phyloP scores from a whole-genome alignment of 1,140 invertebrate genomes.

The Nebria ingens region DNA sequence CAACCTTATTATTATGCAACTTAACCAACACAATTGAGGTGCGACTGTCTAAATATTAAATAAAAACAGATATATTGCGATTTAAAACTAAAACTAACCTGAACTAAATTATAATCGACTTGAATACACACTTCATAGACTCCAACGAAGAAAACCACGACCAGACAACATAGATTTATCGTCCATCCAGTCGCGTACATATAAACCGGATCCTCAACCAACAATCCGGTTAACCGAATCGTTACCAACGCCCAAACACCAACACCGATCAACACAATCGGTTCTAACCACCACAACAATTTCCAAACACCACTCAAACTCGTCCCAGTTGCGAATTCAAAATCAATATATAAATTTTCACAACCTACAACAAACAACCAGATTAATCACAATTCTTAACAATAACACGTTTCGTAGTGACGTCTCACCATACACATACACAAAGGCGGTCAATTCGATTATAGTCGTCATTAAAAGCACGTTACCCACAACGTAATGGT shows the following conservation, averaged over 20 bases:
- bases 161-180: constrained; percentile 32
- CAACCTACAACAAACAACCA: constrained; percentile 29
- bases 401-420: constrained; percentile 2
- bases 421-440: constrained; percentile 38
- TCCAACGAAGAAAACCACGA: constrained; percentile 34
- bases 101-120: constrained; percentile 34
- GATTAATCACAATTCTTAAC: constrained; percentile 7
- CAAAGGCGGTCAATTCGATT: constrained; percentile 38
- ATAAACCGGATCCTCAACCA: constrained; percentile 31
- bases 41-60: too few relatives aligned
- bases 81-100: constrained; percentile 25
- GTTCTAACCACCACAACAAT: constrained; percentile 36
- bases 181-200: constrained; percentile 35
- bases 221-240: constrained; percentile 22
- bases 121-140: constrained; percentile 32
- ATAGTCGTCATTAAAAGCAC: constrained; percentile 36
- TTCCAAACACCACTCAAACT: constrained; percentile 37
- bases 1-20: too few relatives aligned
- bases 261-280: constrained; percentile 33
- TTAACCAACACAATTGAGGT: too few relatives aligned
- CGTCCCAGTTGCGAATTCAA: constrained; percentile 42
- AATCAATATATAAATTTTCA: constrained; percentile 38
- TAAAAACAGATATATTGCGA: too few relatives aligned
- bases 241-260: constrained; percentile 34
- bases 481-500: constrained; percentile 41